These are phyloP conservation scores for Lepilemur ruficaudatus DNA, from an alignment of 2,797 vertebrate species.

Conservation along the genomic window DNA sequence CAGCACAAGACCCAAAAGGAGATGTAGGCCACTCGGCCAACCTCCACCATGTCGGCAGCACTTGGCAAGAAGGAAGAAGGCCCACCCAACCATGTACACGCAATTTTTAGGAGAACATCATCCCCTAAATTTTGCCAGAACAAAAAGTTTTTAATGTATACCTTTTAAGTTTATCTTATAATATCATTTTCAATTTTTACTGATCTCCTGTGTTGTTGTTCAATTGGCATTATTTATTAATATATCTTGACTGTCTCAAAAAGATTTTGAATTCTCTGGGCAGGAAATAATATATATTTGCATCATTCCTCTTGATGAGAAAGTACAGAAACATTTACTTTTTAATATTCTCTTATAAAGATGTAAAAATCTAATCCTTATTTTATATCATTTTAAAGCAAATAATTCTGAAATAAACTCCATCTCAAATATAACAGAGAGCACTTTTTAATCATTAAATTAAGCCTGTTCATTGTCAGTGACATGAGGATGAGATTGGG, in stretches of 20 bases:
- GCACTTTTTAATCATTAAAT: conserved; percentile 50
- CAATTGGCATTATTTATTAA: not conserved
- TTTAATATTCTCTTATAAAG: conserved; percentile 14
- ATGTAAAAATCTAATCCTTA: not conserved
- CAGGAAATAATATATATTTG: not conserved
- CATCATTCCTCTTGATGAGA: not conserved
- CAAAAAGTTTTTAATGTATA: not conserved
- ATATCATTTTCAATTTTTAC: conserved; percentile 12
- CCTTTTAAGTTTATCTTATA: not conserved
- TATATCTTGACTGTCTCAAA: not conserved
- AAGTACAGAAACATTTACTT: not conserved
- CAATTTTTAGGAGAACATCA: not conserved
- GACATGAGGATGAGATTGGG: conserved; percentile 13
- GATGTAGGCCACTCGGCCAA: not conserved
- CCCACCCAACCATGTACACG: not conserved
- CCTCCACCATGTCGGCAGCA: not conserved
- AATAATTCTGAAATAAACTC: conserved; percentile 37
- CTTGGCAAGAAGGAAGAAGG: not conserved
- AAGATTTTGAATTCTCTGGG: not conserved
- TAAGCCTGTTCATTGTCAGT: conserved; percentile 56
- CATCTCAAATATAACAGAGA: conserved; percentile 20
- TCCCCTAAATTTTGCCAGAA: not conserved
- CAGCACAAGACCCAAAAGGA: not conserved
- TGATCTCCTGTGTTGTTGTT: not conserved
- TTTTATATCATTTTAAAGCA: conserved; percentile 34